Base-by-base conservation (phyloP, 2,888 invertebrate genomes). In the Drosophila barbarae region DNA sequence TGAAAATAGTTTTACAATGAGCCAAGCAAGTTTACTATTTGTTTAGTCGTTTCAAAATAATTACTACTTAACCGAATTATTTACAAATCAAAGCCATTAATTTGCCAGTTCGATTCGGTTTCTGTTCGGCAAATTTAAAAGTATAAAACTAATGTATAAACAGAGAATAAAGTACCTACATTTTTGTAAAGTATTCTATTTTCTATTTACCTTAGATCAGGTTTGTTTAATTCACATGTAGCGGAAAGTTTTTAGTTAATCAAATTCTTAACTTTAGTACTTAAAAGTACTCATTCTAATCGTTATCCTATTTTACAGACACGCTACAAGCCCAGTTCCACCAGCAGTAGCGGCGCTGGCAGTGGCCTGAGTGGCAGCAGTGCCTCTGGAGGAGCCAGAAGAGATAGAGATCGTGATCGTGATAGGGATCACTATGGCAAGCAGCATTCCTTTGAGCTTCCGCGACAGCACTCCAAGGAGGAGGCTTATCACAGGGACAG, bases 381-480 rank as follows among this genome's bases (percentile, higher is more conserved):
- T 34, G 66, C 67, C 47, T 74, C 60, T 18, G 53, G 58, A 10
- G 66, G 53, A 5, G 42, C 65, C 8, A 59, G 78, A 9, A 69
- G 50, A 68, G 75, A 64, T 28, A 64, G 77, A 6, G 61, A 57
- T 54, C 85, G 86, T 3, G 26, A 26, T 26, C 26, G 26, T 26
- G 26, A 26, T 60, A 67, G 69, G 49, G 77, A 85, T 60, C 76
- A 85, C 28, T 84, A 85, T 68, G 71, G 74, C 72, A 85, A 85
- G 65, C 81, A 85, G 72, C 87, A 87, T 75, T 85, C 87, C 74
- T 86, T 85, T 58, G 85, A 85, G 69, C 70, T 87, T 65, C 86
- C 85, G 54, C 84, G 83, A 81, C 90, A 79, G 71, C 86, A 83
- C 73, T 88, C 88, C 53, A 88, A 87, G 68, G 89, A 91, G 86